phyloP scores from a whole-genome alignment of 1,140 invertebrate species.

The Anadara kagoshimensis region DNA sequence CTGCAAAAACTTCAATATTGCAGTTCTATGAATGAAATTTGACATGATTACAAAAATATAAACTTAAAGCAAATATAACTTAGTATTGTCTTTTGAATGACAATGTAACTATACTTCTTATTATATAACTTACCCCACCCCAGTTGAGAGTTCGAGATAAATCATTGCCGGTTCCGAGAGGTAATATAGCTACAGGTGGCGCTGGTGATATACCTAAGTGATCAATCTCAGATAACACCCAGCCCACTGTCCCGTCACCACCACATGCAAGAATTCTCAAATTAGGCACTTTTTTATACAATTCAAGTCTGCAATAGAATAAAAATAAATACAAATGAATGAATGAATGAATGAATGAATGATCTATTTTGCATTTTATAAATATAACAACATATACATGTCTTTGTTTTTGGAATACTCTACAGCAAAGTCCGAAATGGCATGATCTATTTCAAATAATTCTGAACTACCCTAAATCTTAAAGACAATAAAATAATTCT shows the following conservation, averaged over 20 bases:
- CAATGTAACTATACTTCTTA: neutral
- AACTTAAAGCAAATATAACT: too few species aligned
- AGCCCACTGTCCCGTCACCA: constrained; percentile 81
- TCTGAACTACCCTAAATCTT: too few species aligned
- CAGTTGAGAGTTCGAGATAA: constrained; percentile 94
- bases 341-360: neutral
- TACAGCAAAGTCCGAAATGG: too few species aligned
- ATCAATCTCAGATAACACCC: constrained; percentile 90
- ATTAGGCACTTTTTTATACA: constrained; percentile 80
- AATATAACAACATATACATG: too few species aligned
- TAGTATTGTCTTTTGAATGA: too few species aligned
- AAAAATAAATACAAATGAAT: constrained; percentile 14
- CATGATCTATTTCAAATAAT: too few species aligned
- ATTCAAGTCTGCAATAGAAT: constrained; percentile 75
- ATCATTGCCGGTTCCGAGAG: constrained; percentile 98
- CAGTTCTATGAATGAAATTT: too few species aligned
- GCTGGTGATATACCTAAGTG: constrained; percentile 86
- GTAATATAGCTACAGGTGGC: constrained; percentile 91
- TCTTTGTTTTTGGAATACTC: too few species aligned
- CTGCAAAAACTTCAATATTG: too few species aligned
- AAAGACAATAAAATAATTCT: too few species aligned
- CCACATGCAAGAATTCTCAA: constrained; percentile 79
- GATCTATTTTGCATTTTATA: too few species aligned
- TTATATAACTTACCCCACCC: constrained; percentile 83
- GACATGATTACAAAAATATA: too few species aligned